Evolutionary conservation across 2,888 invertebrate genomes (phyloP).

Genomic region (Tenthredo livida): DNA sequence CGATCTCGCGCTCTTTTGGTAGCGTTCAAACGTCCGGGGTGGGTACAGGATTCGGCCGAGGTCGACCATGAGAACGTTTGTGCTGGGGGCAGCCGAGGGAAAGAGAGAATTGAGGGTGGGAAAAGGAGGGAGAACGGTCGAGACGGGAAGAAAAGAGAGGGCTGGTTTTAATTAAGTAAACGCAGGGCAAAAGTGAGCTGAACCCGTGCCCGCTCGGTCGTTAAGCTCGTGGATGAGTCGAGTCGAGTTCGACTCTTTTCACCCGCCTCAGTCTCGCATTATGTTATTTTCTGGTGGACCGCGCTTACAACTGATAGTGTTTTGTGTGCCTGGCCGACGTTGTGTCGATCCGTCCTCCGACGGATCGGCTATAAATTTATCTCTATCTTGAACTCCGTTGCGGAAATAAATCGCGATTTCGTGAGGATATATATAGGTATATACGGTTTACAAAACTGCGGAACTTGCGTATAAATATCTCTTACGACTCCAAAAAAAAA

Average conservation of each 20-base stretch:
- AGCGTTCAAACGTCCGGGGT: slow-evolving; percentile 9
- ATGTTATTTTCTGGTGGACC: slow-evolving; percentile 23
- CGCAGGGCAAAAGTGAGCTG: slow-evolving; percentile 32
- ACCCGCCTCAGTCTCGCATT: slow-evolving; percentile 3
- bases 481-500: background rate
- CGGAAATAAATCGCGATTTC: background rate
- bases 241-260: slow-evolving; percentile 24
- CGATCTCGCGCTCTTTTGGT: slow-evolving; percentile 25
- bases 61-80: slow-evolving; percentile 31
- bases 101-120: background rate
- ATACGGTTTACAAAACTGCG: background rate
- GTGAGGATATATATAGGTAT: background rate
- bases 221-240: slow-evolving; percentile 35
- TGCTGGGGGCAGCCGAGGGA: background rate
- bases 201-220: slow-evolving; percentile 34
- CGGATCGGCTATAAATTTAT: background rate
- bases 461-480: background rate
- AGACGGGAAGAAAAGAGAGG: slow-evolving; percentile 36
- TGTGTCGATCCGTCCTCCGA: background rate
- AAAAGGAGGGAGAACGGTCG: slow-evolving; percentile 10
- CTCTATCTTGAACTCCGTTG: background rate
- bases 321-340: background rate
- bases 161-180: slow-evolving; percentile 49
- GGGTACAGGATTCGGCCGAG: slow-evolving; percentile 5
- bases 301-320: background rate